A percentile compares a stretch with the other conserved stretches of the same genome.
These are phyloP conservation scores for Enteromius radiatus DNA, from an alignment of 2,797 vertebrate genomes.

Conservation along the genomic window DNA sequence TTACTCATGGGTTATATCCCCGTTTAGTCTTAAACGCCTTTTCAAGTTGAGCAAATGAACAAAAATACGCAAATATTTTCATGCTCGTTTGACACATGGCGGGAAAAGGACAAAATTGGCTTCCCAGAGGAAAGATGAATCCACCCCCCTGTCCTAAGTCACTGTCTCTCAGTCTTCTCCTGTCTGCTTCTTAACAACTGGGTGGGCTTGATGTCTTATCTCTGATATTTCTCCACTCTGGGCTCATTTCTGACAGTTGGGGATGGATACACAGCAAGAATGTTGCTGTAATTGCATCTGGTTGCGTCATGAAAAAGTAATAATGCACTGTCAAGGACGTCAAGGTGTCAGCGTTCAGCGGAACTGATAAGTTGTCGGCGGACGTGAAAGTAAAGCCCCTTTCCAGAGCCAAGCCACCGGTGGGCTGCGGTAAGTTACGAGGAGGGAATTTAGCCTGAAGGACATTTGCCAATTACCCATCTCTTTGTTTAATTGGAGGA, in stretches of 20 bases:
- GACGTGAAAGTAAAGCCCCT: constrained; percentile 75
- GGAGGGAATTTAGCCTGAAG: constrained; percentile 58
- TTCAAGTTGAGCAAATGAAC: constrained; percentile 25
- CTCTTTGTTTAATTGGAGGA: constrained; percentile 52
- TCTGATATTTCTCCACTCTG: constrained; percentile 78
- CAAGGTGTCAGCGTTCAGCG: constrained; percentile 83
- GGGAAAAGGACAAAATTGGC: constrained; percentile 48
- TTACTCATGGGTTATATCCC: constrained; percentile 12
- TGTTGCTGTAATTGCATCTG: constrained; percentile 87
- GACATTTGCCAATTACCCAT: constrained; percentile 57
- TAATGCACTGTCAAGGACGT: constrained; percentile 86
- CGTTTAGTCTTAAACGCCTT: constrained; percentile 18
- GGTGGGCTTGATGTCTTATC: constrained; percentile 80
- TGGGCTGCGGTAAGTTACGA: constrained; percentile 57
- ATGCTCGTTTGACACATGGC: constrained; percentile 23
- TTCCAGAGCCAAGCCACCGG: constrained; percentile 78
- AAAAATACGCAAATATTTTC: constrained; percentile 47
- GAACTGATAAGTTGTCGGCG: constrained; percentile 82
- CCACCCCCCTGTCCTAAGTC: constrained; percentile 43
- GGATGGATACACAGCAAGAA: constrained; percentile 80
- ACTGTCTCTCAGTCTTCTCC: constrained; percentile 49
- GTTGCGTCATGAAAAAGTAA: constrained; percentile 87
- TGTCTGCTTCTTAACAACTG: constrained; percentile 77
- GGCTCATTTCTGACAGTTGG: constrained; percentile 82
- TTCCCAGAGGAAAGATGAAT: constrained; percentile 54